These are phyloP conservation scores for Bradypodion pumilum DNA, from an alignment of 2,797 vertebrate species.

Conservation along the genomic window DNA sequence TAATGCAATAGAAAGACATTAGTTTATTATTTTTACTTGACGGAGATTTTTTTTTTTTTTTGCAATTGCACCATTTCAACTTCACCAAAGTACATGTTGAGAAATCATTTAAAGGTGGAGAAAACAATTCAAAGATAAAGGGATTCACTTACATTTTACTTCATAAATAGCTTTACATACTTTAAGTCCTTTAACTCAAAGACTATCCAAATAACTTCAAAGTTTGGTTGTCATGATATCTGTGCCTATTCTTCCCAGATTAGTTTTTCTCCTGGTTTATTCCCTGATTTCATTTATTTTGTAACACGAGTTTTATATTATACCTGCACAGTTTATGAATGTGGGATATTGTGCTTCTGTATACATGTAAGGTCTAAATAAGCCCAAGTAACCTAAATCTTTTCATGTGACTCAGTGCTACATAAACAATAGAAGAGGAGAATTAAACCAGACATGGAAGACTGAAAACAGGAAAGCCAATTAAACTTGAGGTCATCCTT, in stretches of 20 bases:
- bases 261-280: background rate
- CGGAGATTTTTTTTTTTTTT: no score
- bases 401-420: background rate
- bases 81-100: no score
- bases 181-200: background rate
- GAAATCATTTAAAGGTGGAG: no score
- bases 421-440: background rate
- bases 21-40: no score
- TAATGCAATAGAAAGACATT: no score
- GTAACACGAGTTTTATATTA: background rate
- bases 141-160: no score
- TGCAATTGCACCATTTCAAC: no score
- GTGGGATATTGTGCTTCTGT: background rate
- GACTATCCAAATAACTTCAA: background rate
- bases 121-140: no score
- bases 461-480: constrained; percentile 12
- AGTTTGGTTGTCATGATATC: background rate
- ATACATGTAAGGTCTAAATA: background rate
- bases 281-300: background rate
- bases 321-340: background rate
- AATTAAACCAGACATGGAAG: background rate
- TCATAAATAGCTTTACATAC: no score
- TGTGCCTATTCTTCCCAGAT: background rate
- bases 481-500: constrained; percentile 27
- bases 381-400: background rate